Conservation (phyloP, 2,888 invertebrate species). For the Heteropelma amictum region DNA sequence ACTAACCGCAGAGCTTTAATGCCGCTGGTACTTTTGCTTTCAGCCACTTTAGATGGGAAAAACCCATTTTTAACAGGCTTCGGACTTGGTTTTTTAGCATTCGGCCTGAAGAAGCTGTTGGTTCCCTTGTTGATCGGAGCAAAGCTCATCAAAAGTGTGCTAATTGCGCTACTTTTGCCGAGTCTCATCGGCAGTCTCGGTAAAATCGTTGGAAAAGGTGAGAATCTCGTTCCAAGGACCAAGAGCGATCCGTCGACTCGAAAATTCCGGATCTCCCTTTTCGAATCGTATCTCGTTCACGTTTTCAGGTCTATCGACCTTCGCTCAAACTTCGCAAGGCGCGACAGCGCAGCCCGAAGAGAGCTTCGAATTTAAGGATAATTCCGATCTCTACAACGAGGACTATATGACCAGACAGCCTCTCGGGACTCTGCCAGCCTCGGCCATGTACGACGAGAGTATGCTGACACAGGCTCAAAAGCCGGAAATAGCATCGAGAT, state of each 20-base stretch:
- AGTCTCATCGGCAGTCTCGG: conserved; percentile 90
- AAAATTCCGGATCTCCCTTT: neutral
- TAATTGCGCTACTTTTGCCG: conserved; percentile 91
- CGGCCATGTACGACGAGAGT: conserved; percentile 74
- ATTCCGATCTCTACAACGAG: conserved; percentile 79
- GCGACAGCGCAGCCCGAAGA: conserved; percentile 78
- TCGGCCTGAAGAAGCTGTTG: conserved; percentile 90
- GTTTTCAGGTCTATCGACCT: conserved; percentile 76
- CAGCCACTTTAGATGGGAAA: conserved; percentile 78
- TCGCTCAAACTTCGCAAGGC: conserved; percentile 77
- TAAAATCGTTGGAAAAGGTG: conserved; percentile 91
- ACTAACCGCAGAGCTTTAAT: conserved; percentile 76
- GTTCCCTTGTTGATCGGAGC: conserved; percentile 90
- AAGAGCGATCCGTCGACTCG: neutral
- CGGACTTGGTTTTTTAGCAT: conserved; percentile 85
- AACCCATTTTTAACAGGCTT: conserved; percentile 83
- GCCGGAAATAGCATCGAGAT: conserved; percentile 76
- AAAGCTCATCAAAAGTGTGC: conserved; percentile 89
- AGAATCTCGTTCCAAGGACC: conserved; percentile 37
- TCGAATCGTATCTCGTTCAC: conserved; percentile 31
- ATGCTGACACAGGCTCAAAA: conserved; percentile 68
- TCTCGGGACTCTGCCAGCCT: conserved; percentile 76
- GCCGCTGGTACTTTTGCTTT: conserved; percentile 72
- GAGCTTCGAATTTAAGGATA: conserved; percentile 88
- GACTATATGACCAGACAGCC: conserved; percentile 78